Evolutionary conservation across 2,797 vertebrate species (phyloP).

Genomic region (Bradypodion ventrale): DNA sequence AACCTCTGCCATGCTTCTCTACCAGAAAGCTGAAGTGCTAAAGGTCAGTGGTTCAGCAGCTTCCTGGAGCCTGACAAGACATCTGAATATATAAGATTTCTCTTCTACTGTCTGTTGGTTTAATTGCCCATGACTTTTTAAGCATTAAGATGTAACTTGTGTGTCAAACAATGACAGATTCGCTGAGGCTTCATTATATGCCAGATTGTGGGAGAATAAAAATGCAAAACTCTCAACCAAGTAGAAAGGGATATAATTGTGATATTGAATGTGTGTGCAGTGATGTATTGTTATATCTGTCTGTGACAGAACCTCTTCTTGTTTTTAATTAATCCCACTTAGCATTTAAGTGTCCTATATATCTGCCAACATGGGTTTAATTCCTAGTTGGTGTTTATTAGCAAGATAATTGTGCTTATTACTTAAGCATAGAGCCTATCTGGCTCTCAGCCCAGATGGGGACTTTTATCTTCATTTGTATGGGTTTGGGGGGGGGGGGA

Average conservation of each 20-base stretch:
- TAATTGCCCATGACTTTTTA: neutral
- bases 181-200: neutral
- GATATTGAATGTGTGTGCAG: constrained; percentile 41
- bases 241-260: constrained; percentile 39
- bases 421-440: constrained; percentile 47
- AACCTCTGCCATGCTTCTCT: neutral
- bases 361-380: constrained; percentile 69
- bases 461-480: constrained; percentile 54
- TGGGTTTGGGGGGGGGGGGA: neutral
- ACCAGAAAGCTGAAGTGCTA: neutral
- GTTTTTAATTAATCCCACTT: constrained; percentile 75
- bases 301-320: constrained; percentile 57
- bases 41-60: neutral
- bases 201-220: constrained; percentile 21
- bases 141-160: neutral
- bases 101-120: neutral
- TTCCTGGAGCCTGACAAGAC: neutral
- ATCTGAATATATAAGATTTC: accelerated
- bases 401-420: constrained; percentile 67
- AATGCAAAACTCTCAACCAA: constrained; percentile 43
- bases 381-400: constrained; percentile 71
- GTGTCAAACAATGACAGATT: neutral
- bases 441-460: constrained; percentile 62
- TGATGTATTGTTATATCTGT: constrained; percentile 59
- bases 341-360: constrained; percentile 68